These are phyloP conservation scores for Ladona fulva DNA, from an alignment of 1,140 invertebrate species.

Conservation along the genomic window DNA sequence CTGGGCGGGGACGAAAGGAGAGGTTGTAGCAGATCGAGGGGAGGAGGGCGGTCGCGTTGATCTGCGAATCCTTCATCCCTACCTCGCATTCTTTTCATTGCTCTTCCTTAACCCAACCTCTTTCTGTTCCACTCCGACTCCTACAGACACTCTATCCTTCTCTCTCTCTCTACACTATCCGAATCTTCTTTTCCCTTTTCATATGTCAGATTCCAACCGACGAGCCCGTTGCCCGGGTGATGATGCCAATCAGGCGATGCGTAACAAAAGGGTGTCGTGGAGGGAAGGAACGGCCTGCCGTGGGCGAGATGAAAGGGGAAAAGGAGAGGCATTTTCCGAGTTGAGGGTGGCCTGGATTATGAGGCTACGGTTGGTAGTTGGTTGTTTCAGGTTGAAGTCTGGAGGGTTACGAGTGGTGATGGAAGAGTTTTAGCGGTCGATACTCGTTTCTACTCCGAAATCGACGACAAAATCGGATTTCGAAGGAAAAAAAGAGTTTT, in stretches of 20 bases:
- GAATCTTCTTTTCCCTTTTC: background rate
- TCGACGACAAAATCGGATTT: too few relatives aligned
- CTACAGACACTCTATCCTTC: background rate
- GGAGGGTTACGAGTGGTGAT: too few relatives aligned
- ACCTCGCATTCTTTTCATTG: background rate
- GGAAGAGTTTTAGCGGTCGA: too few relatives aligned
- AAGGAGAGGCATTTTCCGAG: background rate
- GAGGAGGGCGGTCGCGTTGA: background rate
- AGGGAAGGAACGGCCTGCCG: background rate
- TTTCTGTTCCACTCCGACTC: background rate
- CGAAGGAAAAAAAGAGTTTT: too few relatives aligned
- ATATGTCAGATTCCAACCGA: constrained; percentile 1
- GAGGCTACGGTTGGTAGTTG: background rate
- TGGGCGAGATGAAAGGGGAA: background rate
- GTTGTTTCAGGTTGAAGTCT: too few relatives aligned
- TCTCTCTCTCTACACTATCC: background rate
- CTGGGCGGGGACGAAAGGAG: background rate
- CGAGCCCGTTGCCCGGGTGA: background rate
- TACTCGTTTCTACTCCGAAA: too few relatives aligned
- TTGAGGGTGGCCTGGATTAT: background rate
- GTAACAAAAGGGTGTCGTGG: constrained; percentile 2
- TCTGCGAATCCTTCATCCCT: background rate
- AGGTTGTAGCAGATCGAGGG: background rate
- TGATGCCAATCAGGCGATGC: constrained; percentile 6
- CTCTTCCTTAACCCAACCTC: background rate